Conservation (phyloP, 2,797 vertebrate species). For the Coendou prehensilis region DNA sequence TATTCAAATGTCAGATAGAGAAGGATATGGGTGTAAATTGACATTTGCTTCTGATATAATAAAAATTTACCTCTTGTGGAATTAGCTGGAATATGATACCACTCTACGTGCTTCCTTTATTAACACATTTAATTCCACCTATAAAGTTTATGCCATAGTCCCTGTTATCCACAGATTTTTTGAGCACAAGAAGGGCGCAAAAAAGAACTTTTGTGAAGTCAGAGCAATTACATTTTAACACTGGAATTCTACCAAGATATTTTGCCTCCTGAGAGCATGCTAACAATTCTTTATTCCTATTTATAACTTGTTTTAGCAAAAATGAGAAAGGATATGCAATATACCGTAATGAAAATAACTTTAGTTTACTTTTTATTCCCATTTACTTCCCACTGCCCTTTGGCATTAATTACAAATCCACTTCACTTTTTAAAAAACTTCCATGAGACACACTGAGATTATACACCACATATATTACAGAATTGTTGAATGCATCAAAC, state of each 20-base stretch:
- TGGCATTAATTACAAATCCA: neutral
- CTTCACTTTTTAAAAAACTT: neutral
- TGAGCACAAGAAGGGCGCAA: neutral
- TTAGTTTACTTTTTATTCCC: neutral
- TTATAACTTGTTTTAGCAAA: neutral
- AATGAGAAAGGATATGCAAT: neutral
- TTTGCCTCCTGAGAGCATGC: neutral
- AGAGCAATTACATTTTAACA: neutral
- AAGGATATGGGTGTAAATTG: neutral
- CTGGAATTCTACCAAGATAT: neutral
- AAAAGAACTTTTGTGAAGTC: neutral
- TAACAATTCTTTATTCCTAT: neutral
- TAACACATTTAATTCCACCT: neutral
- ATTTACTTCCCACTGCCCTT: neutral
- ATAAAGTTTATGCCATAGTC: neutral
- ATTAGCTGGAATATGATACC: neutral
- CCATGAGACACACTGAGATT: neutral
- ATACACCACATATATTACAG: neutral
- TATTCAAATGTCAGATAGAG: neutral
- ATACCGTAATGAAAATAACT: neutral
- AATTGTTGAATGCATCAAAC: too few species aligned
- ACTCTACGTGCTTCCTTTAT: neutral
- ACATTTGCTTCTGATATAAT: neutral
- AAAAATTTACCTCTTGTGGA: rapidly evolving
- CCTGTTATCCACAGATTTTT: neutral